Conservation (phyloP, 1,140 invertebrate species). For the Tribolium madens region DNA sequence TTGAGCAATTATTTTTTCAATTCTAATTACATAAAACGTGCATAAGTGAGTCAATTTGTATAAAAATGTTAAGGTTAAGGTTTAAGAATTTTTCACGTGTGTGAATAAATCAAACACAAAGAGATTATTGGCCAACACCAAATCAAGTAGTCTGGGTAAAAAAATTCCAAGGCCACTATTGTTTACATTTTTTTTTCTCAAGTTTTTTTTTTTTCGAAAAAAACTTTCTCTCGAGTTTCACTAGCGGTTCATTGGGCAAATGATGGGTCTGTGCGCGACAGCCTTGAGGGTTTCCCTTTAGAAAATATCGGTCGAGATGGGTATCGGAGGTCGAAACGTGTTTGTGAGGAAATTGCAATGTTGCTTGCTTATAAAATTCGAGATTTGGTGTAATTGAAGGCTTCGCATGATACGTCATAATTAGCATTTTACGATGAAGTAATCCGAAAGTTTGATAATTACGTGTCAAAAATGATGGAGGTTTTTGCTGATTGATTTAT, state of each 20-base stretch:
- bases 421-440: neutral
- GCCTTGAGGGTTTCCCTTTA: neutral
- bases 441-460: too few relatives aligned
- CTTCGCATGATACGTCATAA: neutral
- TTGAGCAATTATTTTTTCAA: neutral
- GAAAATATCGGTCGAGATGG: neutral
- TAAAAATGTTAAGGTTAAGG: neutral
- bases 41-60: neutral
- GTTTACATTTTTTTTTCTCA: neutral
- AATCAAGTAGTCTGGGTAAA: too few relatives aligned
- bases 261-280: neutral
- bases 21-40: neutral
- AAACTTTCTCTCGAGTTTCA: neutral
- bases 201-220: neutral
- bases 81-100: neutral
- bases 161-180: neutral
- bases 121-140: too few relatives aligned
- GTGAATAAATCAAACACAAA: neutral
- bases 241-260: too few relatives aligned
- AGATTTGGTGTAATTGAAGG: neutral
- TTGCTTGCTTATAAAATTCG: neutral
- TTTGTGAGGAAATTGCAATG: conserved; percentile 2
- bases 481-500: neutral
- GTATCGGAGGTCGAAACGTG: neutral
- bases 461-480: neutral